A percentile compares a stretch with the other conserved stretches of the same genome.
phyloP scores from a whole-genome alignment of 2,797 vertebrate species.

The Monodelphis domestica region DNA sequence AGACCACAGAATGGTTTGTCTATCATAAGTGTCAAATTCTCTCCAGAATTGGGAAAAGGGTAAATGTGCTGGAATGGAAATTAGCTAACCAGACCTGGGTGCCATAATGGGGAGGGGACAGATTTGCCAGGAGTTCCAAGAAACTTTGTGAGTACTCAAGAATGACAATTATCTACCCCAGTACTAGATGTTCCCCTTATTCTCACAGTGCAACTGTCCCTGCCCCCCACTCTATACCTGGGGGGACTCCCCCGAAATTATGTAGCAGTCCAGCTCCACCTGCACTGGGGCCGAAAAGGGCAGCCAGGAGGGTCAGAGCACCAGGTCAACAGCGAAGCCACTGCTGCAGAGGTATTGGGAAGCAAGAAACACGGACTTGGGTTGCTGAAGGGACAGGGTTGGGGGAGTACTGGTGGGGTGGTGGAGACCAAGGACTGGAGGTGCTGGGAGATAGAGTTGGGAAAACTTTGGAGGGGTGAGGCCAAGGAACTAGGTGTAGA shows the following conservation, averaged over 20 bases:
- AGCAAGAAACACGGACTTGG: not conserved
- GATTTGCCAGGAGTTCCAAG: not conserved
- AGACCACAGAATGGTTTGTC: not conserved
- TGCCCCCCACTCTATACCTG: slow-evolving; percentile 89
- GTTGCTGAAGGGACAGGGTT: not conserved
- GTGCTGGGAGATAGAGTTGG: not conserved
- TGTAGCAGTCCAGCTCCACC: slow-evolving; percentile 91
- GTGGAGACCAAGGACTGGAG: not conserved
- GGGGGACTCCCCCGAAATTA: slow-evolving; percentile 88
- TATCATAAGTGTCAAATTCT: not conserved
- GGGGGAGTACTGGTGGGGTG: not conserved
- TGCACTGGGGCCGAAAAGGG: slow-evolving; percentile 92
- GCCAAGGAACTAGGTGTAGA: not conserved
- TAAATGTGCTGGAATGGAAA: not conserved
- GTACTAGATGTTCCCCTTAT: not conserved
- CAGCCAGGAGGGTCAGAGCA: slow-evolving; percentile 89
- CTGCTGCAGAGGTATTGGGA: slow-evolving; percentile 90
- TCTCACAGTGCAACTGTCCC: slow-evolving; percentile 86
- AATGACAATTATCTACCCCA: not conserved
- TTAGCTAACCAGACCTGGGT: not conserved
- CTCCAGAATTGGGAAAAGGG: not conserved
- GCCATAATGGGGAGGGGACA: not conserved
- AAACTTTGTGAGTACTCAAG: too few relatives aligned
- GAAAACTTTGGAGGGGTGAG: not conserved
- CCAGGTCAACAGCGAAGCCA: slow-evolving; percentile 86